Conservation (phyloP, 2,888 invertebrate genomes). For the Eretmocerus hayati region DNA sequence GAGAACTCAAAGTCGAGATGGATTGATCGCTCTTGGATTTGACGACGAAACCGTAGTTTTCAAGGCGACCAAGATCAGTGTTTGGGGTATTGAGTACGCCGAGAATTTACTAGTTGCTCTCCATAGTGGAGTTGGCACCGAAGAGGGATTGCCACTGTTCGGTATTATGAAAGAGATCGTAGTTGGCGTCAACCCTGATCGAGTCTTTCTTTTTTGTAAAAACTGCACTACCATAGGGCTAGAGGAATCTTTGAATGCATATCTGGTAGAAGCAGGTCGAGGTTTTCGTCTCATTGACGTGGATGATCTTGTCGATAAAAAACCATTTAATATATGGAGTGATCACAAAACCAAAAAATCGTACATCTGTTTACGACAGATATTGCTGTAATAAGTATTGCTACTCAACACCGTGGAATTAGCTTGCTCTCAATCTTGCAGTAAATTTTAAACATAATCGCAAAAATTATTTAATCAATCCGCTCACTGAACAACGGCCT, state of each 20-base stretch:
- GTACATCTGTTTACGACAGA: slow-evolving; percentile 13
- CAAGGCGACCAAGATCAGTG: neutral
- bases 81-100: slow-evolving; percentile 11
- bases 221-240: slow-evolving; percentile 1
- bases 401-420: too few relatives aligned
- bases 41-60: slow-evolving; percentile 3
- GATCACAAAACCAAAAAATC: neutral
- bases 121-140: neutral
- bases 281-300: neutral
- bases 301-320: slow-evolving; percentile 3
- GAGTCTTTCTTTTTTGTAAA: slow-evolving; percentile 11
- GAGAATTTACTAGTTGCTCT: slow-evolving; percentile 12
- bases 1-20: neutral
- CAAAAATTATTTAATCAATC: too few relatives aligned
- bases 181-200: neutral
- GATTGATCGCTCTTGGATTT: slow-evolving; percentile 9
- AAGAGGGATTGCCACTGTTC: slow-evolving; percentile 8
- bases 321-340: slow-evolving; percentile 14
- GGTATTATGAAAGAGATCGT: slow-evolving; percentile 15
- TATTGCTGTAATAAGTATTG: too few relatives aligned
- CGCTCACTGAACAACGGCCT: too few relatives aligned
- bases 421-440: too few relatives aligned
- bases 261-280: slow-evolving; percentile 1
- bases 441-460: too few relatives aligned
- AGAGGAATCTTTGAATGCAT: slow-evolving; percentile 14